Base-by-base conservation (phyloP, 2,888 invertebrate genomes). In the Sympetrum striolatum region DNA sequence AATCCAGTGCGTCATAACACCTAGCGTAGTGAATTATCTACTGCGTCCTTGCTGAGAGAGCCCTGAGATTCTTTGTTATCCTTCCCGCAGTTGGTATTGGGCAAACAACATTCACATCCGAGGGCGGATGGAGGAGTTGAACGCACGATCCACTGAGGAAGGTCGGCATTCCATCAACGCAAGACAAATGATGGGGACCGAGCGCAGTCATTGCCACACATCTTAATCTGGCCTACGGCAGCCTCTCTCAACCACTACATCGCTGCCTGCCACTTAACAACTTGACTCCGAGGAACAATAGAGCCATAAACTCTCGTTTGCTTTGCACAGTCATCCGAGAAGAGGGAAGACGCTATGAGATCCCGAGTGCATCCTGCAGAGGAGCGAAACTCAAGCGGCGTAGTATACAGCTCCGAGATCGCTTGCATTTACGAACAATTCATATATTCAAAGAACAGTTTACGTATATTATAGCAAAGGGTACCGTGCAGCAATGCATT, bases 281-380 rank as follows among this genome's bases (percentile, higher is more conserved):
- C 60, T 22, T 35, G 25, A 22, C 86, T 64, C 64, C 86, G 4
- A n/a, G 5, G 86, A 86, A 86, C 86, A 86, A 86, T 86, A 37
- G 86, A 86, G 22, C 37, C 86, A 86, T 86, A 86, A 86, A 86
- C 86, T 86, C 86, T 86, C 86, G 86, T 86, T 86, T 86, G 64
- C 60, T 64, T 14, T 35, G 60, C 60, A 86, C 58, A 86, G 86
- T 60, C 86, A 53, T 82, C 82, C 53, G 22, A 44, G 44, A 39
- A 39, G 39, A 39, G 48, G 12, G 48, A 53, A 53, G 53, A 53
- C 53, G 53, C 53, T 53, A 53, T 53, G 53, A 53, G 53, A 18
- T 53, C 53, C 15, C 0, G 53, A 18, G 53, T 44, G 44, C 44
- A 44, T 44, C 44, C 44, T 44, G 44, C 44, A 44, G 44, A 44